phyloP scores from a whole-genome alignment of 1,140 invertebrate genomes.

The Aricia agestis region DNA sequence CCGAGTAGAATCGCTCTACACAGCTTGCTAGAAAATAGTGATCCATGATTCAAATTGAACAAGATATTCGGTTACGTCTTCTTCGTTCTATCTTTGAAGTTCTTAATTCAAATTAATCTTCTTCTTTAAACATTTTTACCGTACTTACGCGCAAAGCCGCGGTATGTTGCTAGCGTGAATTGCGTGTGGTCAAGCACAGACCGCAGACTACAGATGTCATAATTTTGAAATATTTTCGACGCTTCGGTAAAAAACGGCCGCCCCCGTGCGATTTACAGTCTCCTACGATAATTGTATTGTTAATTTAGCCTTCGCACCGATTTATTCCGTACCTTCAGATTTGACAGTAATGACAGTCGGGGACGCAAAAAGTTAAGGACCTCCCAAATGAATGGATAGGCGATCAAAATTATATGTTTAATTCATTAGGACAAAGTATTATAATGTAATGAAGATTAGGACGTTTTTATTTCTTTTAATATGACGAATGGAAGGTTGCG shows the following conservation, averaged over 20 bases:
- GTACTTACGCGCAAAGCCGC: neutral
- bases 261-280: conserved; percentile 22
- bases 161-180: conserved; percentile 18
- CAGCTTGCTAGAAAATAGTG: too few species aligned
- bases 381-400: neutral
- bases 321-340: conserved; percentile 17
- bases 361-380: conserved; percentile 11
- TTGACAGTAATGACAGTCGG: conserved; percentile 22
- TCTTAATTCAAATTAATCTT: too few species aligned
- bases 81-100: too few species aligned
- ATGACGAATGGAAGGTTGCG: too few species aligned
- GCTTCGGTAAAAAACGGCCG: conserved; percentile 26
- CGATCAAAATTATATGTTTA: too few species aligned
- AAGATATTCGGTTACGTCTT: too few species aligned
- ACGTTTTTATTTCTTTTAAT: too few species aligned
- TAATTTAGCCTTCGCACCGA: conserved; percentile 8
- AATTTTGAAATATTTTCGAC: conserved; percentile 31
- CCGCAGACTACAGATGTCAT: conserved; percentile 30
- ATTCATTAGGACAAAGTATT: too few species aligned
- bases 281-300: conserved; percentile 31
- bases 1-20: too few species aligned
- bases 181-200: conserved; percentile 27
- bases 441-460: too few species aligned
- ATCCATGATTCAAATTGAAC: too few species aligned
- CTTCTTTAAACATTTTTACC: too few species aligned